A percentile compares a stretch with the other conserved stretches of the same genome.
phyloP scores from a whole-genome alignment of 2,113 vertebrate genomes.

The Pedetes capensis region DNA sequence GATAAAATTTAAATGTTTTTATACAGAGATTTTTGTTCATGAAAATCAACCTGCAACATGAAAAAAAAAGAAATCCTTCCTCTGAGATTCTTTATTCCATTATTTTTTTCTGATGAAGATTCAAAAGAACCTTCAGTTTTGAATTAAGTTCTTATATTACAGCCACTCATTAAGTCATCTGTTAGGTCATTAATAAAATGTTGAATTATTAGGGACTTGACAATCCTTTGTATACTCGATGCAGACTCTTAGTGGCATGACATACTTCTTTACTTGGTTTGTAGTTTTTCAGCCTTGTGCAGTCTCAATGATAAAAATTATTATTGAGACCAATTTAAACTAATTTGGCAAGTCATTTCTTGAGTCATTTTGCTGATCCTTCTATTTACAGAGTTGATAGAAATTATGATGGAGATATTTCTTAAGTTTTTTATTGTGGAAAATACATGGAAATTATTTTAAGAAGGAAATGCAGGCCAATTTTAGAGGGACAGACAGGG shows the following conservation, averaged over 20 bases:
- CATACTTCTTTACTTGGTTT: background rate
- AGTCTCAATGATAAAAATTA: constrained; percentile 33
- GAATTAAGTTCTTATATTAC: constrained; percentile 6
- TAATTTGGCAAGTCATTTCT: constrained; percentile 3
- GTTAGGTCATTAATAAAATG: constrained; percentile 21
- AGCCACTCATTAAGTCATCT: constrained; percentile 17
- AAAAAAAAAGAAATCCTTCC: no score
- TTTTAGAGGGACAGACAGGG: constrained; percentile 26
- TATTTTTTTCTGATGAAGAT: constrained; percentile 10
- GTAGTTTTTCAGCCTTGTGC: background rate
- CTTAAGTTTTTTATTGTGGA: constrained; percentile 22
- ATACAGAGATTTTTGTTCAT: constrained; percentile 66
- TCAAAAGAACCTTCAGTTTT: background rate
- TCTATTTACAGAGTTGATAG: background rate
- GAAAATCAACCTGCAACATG: constrained; percentile 65
- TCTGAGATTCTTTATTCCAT: background rate
- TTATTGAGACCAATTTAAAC: background rate
- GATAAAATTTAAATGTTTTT: constrained; percentile 70
- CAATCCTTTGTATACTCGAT: background rate
- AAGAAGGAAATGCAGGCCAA: constrained; percentile 20
- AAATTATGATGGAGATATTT: constrained; percentile 38
- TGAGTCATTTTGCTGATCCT: constrained; percentile 19
- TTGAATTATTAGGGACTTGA: constrained; percentile 21
- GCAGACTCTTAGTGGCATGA: background rate
- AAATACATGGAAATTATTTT: constrained; percentile 46